Evolutionary conservation across 2,797 vertebrate species (phyloP), one percentile per base, ranked within the genome.

Genomic region (Argentina silus): DNA sequence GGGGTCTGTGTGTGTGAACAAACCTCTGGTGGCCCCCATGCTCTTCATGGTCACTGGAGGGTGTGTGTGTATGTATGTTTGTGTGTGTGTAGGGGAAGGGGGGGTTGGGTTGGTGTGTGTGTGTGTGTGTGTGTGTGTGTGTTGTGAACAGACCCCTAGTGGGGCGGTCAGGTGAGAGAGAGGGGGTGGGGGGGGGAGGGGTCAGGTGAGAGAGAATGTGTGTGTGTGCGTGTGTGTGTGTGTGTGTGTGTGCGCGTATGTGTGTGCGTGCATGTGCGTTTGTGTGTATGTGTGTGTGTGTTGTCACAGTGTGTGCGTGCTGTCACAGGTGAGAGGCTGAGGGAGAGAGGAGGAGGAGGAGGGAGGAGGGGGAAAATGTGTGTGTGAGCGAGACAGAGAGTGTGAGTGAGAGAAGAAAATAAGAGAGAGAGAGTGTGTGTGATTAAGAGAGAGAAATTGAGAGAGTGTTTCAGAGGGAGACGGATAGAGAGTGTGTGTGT

Each of bases 1-100:
- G 51, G 15, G 66, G 42, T 36, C 27, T 36, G 27, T 36, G 27
- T 36, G 27, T 36, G 27, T 36, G 27, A 99, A 99, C 90, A 95
- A 97, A 69, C 95, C 97, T 0, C 93, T 99, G 73, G 95, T 98
- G 86, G 98, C 97, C 69, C 96, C 96, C 86, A 99, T 99, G 97
- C 89, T 97, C 92, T 2, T 48, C 47, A 48, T 6, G 7, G 11
- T 48, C 47, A 48, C 2, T 8, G 63, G 19, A 94, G 14, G 8
- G n/a, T 12, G 53, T 21, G 51, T 19, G 51, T n/a, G 27, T 14
- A 50, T 55, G n/a, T 67, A 9, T 47, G 27, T 48, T 42, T 59
- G 48, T 44, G 27, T 67, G 71, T 59, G 42, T 69, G 68, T 21
- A 7, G 10, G 42, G 5, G 15, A 42, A 5, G 48, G 45, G 11